Conservation (phyloP, 2,113 vertebrate species). For the Poeciliopsis prolifica region DNA sequence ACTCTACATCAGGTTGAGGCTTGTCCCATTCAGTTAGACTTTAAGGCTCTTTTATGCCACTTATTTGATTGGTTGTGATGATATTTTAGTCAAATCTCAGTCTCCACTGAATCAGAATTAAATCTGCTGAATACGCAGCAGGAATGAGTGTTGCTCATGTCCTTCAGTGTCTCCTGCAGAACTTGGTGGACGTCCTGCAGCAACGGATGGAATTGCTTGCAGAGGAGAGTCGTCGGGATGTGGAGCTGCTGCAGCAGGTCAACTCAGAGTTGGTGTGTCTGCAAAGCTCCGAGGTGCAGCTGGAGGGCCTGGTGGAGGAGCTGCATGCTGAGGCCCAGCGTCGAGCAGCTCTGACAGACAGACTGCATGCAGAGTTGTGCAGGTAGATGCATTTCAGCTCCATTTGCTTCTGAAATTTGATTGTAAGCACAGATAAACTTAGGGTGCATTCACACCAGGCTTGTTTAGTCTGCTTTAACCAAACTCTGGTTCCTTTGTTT, state of each 20-base stretch:
- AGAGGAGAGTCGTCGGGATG: constrained; percentile 57
- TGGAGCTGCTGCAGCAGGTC: constrained; percentile 66
- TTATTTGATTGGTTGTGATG: not conserved
- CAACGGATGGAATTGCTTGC: constrained; percentile 47
- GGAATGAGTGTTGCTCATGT: not conserved
- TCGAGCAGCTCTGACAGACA: constrained; percentile 46
- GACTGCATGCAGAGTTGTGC: constrained; percentile 60
- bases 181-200: constrained; percentile 59
- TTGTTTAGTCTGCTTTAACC: no score
- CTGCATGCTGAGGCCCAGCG: constrained; percentile 65
- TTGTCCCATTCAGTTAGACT: constrained; percentile 25
- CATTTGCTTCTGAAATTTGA: not conserved
- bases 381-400: constrained; percentile 40
- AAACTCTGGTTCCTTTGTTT: no score
- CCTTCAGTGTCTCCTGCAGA: constrained; percentile 33
- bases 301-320: constrained; percentile 77
- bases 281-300: constrained; percentile 71
- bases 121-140: not conserved
- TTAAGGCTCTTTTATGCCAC: constrained; percentile 9
- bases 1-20: constrained; percentile 22
- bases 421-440: no score
- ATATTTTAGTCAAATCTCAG: not conserved
- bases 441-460: no score
- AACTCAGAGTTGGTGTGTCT: constrained; percentile 69
- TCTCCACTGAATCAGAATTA: not conserved